phyloP scores from a whole-genome alignment of 2,113 vertebrate species.

The Pachypanchax playfairii region DNA sequence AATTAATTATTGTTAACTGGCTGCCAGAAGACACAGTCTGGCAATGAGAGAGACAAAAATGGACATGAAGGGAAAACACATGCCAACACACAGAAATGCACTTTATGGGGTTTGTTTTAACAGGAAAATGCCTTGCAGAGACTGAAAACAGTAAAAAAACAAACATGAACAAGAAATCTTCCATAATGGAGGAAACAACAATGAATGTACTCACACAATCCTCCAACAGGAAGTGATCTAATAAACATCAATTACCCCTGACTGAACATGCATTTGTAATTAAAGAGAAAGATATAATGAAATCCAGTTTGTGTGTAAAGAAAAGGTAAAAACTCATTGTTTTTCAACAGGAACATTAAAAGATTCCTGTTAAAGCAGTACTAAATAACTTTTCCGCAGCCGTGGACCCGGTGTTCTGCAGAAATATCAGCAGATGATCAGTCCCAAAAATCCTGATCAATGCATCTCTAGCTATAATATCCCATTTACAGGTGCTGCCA shows the following conservation, averaged over 20 bases:
- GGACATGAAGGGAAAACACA: conserved; percentile 28
- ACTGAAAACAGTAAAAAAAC: conserved; percentile 7
- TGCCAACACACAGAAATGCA: conserved; percentile 3
- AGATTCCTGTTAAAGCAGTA: too few relatives aligned
- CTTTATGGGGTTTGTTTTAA: conserved; percentile 9
- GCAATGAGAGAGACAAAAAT: conserved; percentile 3
- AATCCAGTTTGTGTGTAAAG: too few relatives aligned
- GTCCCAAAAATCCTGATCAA: too few relatives aligned
- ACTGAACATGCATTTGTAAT: conserved; percentile 4
- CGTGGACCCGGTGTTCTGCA: too few relatives aligned
- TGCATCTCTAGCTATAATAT: too few relatives aligned
- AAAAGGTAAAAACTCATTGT: too few relatives aligned
- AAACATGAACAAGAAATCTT: not conserved
- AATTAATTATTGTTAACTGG: conserved; percentile 50
- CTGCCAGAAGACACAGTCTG: conserved; percentile 35
- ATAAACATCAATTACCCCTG: conserved; percentile 9
- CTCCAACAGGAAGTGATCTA: conserved; percentile 2
- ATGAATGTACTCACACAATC: conserved; percentile 11
- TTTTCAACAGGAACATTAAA: too few relatives aligned
- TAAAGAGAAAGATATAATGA: conserved; percentile 1
- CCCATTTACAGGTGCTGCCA: too few relatives aligned
- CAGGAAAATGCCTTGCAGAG: not conserved
- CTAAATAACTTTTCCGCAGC: too few relatives aligned
- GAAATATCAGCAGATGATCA: too few relatives aligned
- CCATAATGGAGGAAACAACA: not conserved